These are phyloP conservation scores for Pseudococcus jackbeardsleyi DNA, from an alignment of 2,888 invertebrate species.

Conservation along the genomic window DNA sequence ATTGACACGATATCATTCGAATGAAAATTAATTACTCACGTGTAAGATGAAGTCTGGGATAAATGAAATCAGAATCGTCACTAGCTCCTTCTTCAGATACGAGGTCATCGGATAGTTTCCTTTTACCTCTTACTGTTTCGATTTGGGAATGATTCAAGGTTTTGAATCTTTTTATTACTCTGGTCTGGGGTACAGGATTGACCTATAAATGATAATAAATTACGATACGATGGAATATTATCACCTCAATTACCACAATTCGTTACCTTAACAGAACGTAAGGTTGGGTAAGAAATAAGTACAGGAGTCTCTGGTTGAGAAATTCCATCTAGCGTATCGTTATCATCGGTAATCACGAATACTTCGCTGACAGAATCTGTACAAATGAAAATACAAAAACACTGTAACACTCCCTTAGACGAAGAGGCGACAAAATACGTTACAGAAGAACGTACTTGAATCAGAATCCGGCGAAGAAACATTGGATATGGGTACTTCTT, in stretches of 20 bases:
- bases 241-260: neutral
- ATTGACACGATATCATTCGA: neutral
- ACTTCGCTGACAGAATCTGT: slow-evolving; percentile 22
- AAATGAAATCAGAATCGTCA: slow-evolving; percentile 69
- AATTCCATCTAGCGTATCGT: neutral
- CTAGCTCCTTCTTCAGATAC: slow-evolving; percentile 68
- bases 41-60: slow-evolving; percentile 79
- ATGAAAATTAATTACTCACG: slow-evolving; percentile 63
- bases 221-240: neutral
- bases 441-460: slow-evolving; percentile 40
- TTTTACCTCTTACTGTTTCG: neutral
- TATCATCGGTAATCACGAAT: slow-evolving; percentile 36
- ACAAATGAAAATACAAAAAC: neutral
- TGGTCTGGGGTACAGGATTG: neutral
- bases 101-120: slow-evolving; percentile 66
- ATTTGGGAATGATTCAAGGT: slow-evolving; percentile 1
- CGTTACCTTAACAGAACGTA: slow-evolving; percentile 9
- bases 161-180: slow-evolving; percentile 54
- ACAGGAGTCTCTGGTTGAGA: slow-evolving; percentile 22
- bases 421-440: neutral
- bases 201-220: neutral
- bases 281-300: neutral
- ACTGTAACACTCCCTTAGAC: neutral
- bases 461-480: slow-evolving; percentile 22
- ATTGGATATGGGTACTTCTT: slow-evolving; percentile 49